phyloP scores from a whole-genome alignment of 2,888 invertebrate species.

The Hydropsyche betteni region DNA sequence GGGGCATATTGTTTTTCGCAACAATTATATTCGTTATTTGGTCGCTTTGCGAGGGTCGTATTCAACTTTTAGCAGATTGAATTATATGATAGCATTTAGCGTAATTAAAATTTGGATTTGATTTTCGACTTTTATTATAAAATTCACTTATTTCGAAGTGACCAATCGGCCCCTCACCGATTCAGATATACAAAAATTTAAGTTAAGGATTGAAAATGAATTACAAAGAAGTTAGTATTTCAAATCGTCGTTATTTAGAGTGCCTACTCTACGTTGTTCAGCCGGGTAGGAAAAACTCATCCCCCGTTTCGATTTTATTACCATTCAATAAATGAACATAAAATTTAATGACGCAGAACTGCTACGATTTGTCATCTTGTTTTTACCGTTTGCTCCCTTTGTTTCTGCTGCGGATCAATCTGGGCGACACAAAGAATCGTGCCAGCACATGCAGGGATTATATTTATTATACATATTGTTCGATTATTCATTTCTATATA shows the following conservation, averaged over 20 bases:
- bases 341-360: constrained; percentile 52
- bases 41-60: too few relatives aligned
- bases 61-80: too few relatives aligned
- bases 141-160: too few relatives aligned
- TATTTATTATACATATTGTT: not conserved
- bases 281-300: constrained; percentile 20
- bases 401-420: not conserved
- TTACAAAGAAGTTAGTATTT: too few relatives aligned
- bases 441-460: not conserved
- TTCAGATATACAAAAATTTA: too few relatives aligned
- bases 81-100: too few relatives aligned
- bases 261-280: constrained; percentile 11
- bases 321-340: constrained; percentile 51
- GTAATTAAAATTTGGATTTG: too few relatives aligned
- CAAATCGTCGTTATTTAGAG: not conserved
- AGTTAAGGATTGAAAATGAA: too few relatives aligned
- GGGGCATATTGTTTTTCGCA: too few relatives aligned
- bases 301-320: constrained; percentile 43
- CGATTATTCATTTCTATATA: constrained; percentile 11
- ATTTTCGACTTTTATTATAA: too few relatives aligned
- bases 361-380: constrained; percentile 51
- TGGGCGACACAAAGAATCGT: constrained; percentile 5
- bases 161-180: too few relatives aligned
- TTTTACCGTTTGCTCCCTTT: constrained; percentile 38
- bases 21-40: too few relatives aligned